Conservation (phyloP, 1,140 invertebrate species). For the Episyrphus balteatus region DNA sequence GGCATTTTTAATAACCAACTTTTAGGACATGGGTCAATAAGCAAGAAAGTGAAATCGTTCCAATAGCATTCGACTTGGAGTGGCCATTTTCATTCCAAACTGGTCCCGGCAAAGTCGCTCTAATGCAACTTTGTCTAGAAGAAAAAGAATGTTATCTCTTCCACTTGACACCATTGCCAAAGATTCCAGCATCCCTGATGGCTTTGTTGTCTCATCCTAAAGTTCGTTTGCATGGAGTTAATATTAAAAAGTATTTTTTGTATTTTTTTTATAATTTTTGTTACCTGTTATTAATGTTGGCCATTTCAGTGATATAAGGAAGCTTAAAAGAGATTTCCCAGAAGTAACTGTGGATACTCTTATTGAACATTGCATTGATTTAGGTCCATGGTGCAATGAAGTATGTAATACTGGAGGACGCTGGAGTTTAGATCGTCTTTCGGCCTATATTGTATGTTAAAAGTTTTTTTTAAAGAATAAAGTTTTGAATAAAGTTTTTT, state of each 20-base stretch:
- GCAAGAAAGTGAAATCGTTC: constrained; percentile 28
- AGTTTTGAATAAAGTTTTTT: constrained; percentile 14
- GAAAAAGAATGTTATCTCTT: constrained; percentile 44
- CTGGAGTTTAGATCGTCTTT: constrained; percentile 51
- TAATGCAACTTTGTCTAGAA: constrained; percentile 47
- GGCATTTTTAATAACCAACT: not conserved
- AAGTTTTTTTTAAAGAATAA: not conserved
- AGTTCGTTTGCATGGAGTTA: constrained; percentile 48
- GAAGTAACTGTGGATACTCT: constrained; percentile 44
- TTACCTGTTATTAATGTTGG: not conserved
- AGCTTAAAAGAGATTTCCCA: constrained; percentile 48
- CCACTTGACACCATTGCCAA: constrained; percentile 43
- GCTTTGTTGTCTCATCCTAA: constrained; percentile 45
- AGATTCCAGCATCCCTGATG: constrained; percentile 43
- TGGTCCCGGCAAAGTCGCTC: constrained; percentile 46
- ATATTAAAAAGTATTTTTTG: constrained; percentile 50
- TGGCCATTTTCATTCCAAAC: constrained; percentile 52
- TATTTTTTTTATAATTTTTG: not conserved
- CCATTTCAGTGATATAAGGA: constrained; percentile 47
- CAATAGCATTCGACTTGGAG: constrained; percentile 51
- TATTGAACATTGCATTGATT: constrained; percentile 48
- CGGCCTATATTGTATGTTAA: constrained; percentile 42
- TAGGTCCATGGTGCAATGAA: constrained; percentile 44
- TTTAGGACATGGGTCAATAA: constrained; percentile 40
- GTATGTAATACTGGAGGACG: constrained; percentile 40